Base-by-base conservation (phyloP, 2,888 invertebrate species). In the Silvanus unidentatus region DNA sequence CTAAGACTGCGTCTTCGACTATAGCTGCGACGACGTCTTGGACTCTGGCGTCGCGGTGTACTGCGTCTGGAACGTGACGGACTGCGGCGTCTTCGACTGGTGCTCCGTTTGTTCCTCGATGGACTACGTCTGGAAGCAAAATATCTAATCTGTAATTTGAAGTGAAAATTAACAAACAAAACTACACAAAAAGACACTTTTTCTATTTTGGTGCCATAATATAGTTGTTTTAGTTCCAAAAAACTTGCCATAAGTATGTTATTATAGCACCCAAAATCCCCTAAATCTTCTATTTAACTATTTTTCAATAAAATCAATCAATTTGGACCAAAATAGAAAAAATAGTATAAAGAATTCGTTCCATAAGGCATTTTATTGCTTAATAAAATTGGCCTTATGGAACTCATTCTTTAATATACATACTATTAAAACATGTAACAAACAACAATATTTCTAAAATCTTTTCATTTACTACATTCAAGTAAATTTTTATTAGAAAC, bases 111-210 rank as follows among this genome's bases (percentile, higher is more conserved):
- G 44, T 37, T 37, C 5, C 60, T 59, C 14, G 71, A 69, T 16
- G 60, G 61, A 54, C 70, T 69, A 48, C 71, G 66, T 59, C 70
- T 69, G 58, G 57, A 64, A 61, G 49, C 51, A 54, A 57, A 55
- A 55, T 28, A 57, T 53, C 45, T 57, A 22, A 57, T 57, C 58
- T 60, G 54, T 57, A 60, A 58, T 59, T 60, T 58, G 58, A 59
- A 60, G 55, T 58, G 53, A 50, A 48, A 47, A 46, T 52, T 55
- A 51, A 32, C n/a, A 32, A 32, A 22, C 22, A 22, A 32, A 32
- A 37, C 37, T 10, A 37, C 37, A 37, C 12, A 39, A 29, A 35
- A 15, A 45, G 38, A 11, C 36, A 43, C 9, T 41, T 13, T 32
- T 32, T 41, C 22, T 15, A 42, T 32, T n/a, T n/a, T n/a, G n/a